Base-by-base conservation (phyloP, 2,797 vertebrate species). In the Neosalanx taihuensis region DNA sequence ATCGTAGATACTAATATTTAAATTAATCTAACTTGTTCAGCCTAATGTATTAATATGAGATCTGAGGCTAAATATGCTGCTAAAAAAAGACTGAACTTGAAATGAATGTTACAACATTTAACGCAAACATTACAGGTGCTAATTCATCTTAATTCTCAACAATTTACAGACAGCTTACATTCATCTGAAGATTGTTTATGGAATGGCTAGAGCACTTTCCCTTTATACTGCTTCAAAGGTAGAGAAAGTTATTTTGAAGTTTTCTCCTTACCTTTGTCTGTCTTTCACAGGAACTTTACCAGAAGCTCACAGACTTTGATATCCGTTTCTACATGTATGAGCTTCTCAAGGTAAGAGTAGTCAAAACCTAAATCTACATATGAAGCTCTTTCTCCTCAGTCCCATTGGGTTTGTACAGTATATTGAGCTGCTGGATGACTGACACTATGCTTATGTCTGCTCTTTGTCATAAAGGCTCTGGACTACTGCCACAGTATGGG, bases 281-380 rank as follows among this genome's bases (percentile, higher is more conserved):
- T 66, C 69, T 86, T 75, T 92, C 90, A 79, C 90, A 98, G 97
- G 96, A 98, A 93, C 95, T 98, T 82, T 98, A 98, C 90, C 96
- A 98, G 94, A 98, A 97, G 92, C 93, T 98, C 92, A 97, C 96
- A 81, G 97, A 98, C 91, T 97, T 95, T 85, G 97, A 98, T 91
- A 97, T 98, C 89, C 95, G 97, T 80, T 98, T 94, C 95, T 98
- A 98, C 93, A 95, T 98, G 94, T 98, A 97, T 90, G 97, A 98
- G 92, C 95, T 98, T 88, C 95, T 98, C 71, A 98, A 97, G 95
- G 97, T 98, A 91, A 93, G 92, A n/a, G 51, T n/a, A 56, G 15
- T 56, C n/a, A 4, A 4, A 17, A 56, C 18, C 6, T 17, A 6
- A 6, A 56, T n/a, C 51, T 5, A n/a, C 51, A n/a, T n/a, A 7